Evolutionary conservation across 23 tunicate species (phyloP).

Genomic region (Styela plicata): DNA sequence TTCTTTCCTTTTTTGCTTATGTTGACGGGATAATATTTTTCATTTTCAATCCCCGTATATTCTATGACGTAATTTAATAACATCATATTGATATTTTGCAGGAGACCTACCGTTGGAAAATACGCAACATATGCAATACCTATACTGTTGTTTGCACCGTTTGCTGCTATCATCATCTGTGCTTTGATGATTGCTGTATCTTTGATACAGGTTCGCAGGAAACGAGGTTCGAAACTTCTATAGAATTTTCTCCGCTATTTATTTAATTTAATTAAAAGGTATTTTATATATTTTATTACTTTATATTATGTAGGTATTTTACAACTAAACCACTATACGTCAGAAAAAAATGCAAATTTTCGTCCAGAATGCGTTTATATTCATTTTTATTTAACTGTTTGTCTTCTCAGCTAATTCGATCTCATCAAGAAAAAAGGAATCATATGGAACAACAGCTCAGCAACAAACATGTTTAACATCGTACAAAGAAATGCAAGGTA

Average conservation of each 20-base stretch:
- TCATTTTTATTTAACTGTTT: no score
- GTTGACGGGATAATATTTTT: no score
- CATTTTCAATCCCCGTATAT: no score
- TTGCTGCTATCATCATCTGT: neutral
- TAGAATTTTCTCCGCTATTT: no score
- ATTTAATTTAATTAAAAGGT: no score
- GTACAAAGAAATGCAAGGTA: neutral
- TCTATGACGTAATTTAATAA: no score
- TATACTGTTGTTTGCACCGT: slow-evolving; percentile 20
- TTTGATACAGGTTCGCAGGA: slow-evolving; percentile 2
- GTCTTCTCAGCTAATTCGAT: neutral
- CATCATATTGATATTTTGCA: neutral
- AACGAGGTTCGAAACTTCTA: slow-evolving; percentile 12
- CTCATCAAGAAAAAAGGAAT: neutral
- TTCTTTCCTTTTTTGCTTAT: no score
- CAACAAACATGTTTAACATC: neutral
- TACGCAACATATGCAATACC: neutral
- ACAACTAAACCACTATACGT: no score
- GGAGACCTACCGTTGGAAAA: slow-evolving; percentile 9
- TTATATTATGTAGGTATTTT: no score
- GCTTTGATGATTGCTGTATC: neutral
- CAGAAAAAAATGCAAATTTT: no score
- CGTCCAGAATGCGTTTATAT: no score
- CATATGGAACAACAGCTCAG: neutral
- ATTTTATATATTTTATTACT: no score